Percentiles rank a stretch among this genome's conserved stretches.
Evolutionary conservation across 1,140 invertebrate genomes (phyloP).

Genomic region (Akabosia matsudoensis): DNA sequence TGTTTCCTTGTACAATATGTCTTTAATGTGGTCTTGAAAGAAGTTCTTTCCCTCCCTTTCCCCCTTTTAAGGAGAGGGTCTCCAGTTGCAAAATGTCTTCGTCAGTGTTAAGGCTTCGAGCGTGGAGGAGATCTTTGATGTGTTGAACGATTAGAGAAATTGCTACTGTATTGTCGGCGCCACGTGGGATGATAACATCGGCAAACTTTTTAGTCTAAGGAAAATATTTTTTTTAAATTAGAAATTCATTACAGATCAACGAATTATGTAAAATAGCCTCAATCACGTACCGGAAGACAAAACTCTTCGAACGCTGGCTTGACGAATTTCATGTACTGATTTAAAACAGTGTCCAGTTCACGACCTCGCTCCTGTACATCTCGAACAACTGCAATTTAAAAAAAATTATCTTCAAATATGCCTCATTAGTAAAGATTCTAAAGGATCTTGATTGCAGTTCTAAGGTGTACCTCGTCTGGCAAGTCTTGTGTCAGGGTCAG

Average conservation of each 20-base stretch:
- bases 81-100: neutral
- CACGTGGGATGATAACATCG: slow-evolving; percentile 96
- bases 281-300: slow-evolving; percentile 85
- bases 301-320: slow-evolving; percentile 99
- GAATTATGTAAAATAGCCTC: neutral
- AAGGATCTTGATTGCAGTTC: too few relatives aligned
- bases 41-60: neutral
- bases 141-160: slow-evolving; percentile 88
- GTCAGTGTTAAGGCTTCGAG: neutral
- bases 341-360: slow-evolving; percentile 88
- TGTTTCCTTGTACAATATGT: neutral
- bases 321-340: slow-evolving; percentile 95
- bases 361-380: slow-evolving; percentile 91
- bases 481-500: slow-evolving; percentile 94
- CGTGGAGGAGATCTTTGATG: neutral
- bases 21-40: neutral
- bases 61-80: neutral
- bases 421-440: neutral
- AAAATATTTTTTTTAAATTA: slow-evolving; percentile 16
- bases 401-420: neutral
- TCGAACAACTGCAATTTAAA: slow-evolving; percentile 74
- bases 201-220: slow-evolving; percentile 99
- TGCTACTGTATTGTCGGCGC: slow-evolving; percentile 97
- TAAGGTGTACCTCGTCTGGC: slow-evolving; percentile 78
- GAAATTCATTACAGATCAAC: too few relatives aligned